phyloP scores from a whole-genome alignment of 2,113 vertebrate species.

The Myodes glareolus region DNA sequence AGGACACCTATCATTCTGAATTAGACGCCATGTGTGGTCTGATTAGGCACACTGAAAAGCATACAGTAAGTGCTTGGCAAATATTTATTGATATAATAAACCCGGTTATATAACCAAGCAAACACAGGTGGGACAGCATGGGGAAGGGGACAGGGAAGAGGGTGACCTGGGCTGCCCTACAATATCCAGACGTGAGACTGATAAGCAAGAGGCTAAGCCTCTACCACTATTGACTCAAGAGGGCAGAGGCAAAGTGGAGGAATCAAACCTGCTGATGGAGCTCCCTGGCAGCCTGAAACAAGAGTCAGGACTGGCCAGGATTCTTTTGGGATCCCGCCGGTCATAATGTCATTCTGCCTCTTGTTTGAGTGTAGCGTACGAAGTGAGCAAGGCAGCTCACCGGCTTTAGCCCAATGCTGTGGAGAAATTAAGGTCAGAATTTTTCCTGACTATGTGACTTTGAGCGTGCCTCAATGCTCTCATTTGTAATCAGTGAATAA shows the following conservation, averaged over 20 bases:
- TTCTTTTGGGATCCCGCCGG: fast-evolving
- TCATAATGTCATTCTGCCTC: not conserved
- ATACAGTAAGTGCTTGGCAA: not conserved
- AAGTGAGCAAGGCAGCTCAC: not conserved
- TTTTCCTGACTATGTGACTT: not conserved
- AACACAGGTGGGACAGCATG: not conserved
- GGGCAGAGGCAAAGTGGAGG: not conserved
- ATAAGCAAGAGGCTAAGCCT: not conserved
- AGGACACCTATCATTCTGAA: not conserved
- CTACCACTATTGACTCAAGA: not conserved
- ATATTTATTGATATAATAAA: slow-evolving; percentile 39
- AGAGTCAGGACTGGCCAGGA: not conserved
- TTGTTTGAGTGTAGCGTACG: not conserved
- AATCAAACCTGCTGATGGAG: not conserved
- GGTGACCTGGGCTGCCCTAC: not conserved
- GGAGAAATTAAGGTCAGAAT: not conserved
- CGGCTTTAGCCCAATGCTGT: not conserved
- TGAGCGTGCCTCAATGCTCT: not conserved
- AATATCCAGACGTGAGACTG: not conserved
- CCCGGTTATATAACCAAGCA: not conserved
- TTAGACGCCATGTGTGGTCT: not conserved
- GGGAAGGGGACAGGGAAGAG: not conserved
- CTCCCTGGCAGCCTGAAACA: not conserved
- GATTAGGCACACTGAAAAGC: not conserved
- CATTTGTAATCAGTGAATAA: not conserved